Percentiles rank a stretch among this genome's conserved stretches.
Evolutionary conservation across 2,113 vertebrate species (phyloP).

Genomic region (Ammodytes marinus): DNA sequence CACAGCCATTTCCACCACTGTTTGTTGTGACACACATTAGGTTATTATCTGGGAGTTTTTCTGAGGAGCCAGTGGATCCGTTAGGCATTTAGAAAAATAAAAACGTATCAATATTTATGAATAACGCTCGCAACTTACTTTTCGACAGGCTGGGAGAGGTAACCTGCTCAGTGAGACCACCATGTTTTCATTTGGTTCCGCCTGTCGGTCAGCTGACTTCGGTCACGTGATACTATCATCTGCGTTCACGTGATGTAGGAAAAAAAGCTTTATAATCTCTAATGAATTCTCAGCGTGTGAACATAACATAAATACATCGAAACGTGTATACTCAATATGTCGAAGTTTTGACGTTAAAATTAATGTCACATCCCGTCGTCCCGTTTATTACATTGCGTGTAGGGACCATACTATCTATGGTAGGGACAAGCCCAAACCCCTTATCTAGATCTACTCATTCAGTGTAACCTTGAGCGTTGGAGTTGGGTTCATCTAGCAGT

Average conservation of each 20-base stretch:
- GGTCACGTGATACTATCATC: conserved; percentile 45
- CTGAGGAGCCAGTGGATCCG: neutral
- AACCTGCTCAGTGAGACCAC: conserved; percentile 70
- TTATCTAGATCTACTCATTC: neutral
- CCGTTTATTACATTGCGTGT: neutral
- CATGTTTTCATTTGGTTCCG: conserved; percentile 59
- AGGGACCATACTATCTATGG: too few species aligned
- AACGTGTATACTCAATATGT: too few species aligned
- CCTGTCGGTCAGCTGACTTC: conserved; percentile 58
- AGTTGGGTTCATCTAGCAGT: neutral
- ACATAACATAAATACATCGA: neutral
- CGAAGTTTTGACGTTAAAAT: neutral
- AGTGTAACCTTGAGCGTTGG: neutral
- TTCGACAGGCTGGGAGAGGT: conserved; percentile 62
- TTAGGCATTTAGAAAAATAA: neutral
- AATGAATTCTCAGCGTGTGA: rapidly evolving
- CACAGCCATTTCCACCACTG: too few species aligned
- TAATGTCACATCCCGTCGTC: too few species aligned
- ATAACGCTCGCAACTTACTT: conserved; percentile 66
- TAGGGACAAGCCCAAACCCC: neutral
- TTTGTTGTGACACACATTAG: neutral
- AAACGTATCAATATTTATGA: rapidly evolving
- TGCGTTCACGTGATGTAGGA: neutral
- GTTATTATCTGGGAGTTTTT: too few species aligned
- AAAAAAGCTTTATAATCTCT: neutral